Base-by-base conservation (phyloP, 2,888 invertebrate species). In the Nemoura dubitans region DNA sequence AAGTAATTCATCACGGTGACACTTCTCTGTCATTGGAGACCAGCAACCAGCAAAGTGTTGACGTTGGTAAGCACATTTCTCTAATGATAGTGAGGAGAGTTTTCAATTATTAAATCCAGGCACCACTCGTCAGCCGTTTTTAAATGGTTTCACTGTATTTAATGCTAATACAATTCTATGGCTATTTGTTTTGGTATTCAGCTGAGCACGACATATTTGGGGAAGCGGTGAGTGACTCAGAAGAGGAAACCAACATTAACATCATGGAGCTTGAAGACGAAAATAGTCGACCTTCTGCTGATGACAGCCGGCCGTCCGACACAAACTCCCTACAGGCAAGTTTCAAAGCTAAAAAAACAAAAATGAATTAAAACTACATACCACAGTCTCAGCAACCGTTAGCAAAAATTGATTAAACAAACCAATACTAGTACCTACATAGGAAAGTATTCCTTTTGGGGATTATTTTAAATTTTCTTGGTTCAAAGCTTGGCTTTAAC, bases 141-240 rank as follows among this genome's bases (percentile, higher is more conserved):
- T n/a, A n/a, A n/a, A n/a, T n/a, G n/a, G n/a, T n/a, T n/a, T n/a
- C n/a, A n/a, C n/a, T n/a, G n/a, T n/a, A n/a, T n/a, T n/a, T n/a
- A n/a, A n/a, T n/a, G n/a, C n/a, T n/a, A n/a, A n/a, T n/a, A n/a
- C n/a, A n/a, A 77, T 87, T 42, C 76, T 26, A 14, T 59, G 25
- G 21, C 43, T 81, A 0, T 78, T 43, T 29, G 29, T 14, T 42
- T 28, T 30, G 25, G 14, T 83, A 29, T 90, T 92, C 92, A 90
- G 95, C 94, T 84, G 96, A 96, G 89, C 95, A 96, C 89, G 97
- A 98, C 89, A 97, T 98, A 90, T 98, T 98, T 92, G 98, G 98
- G 42, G 98, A 97, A 88, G 95, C 97, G 42, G 96, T 98, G 0
- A 98, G 98, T 90, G 98, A 98, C 89, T 97, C 97, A 76, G 97